Evolutionary conservation across 2,888 invertebrate species (phyloP), one percentile per base, ranked within the genome.

Genomic region (Stegophylla sp.): DNA sequence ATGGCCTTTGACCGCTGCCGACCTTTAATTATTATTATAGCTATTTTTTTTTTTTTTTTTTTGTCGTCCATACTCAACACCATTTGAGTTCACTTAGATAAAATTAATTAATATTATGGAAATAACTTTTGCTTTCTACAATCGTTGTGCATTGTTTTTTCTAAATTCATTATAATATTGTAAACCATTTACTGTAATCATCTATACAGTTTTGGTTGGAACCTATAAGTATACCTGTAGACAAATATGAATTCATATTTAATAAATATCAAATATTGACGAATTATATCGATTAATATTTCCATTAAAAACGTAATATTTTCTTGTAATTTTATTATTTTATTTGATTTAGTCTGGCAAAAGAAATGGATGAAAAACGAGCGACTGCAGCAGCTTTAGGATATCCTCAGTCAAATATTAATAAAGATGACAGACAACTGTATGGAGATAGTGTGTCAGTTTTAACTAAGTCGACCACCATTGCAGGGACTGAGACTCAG

Each of bases 321-420:
- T 34, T 34, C n/a, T n/a, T n/a, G n/a, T n/a, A n/a, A 7, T 34
- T 34, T 34, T 34, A 34, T 34, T 34, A n/a, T 34, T 34, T 34
- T 34, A 34, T 7, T 7, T 34, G 4, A 34, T n/a, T n/a, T 7
- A 77, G 79, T 71, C 41, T 79, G 20, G 79, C 79, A 7, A 79
- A 79, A 63, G 79, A 79, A 59, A 61, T 71, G 69, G 79, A 79
- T 17, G 79, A 79, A 61, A 79, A 79, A 51, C 67, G 79, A 69
- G 67, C 67, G 9, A 56, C 67, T 0, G 56, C 77, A 1, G 56
- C 77, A 10, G 67, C 77, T 17, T 48, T 71, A 3, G 59, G 59
- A 41, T 66, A 56, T 9, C 79, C 67, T 17, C 67, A 77, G 12
- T 20, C 51, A 4, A 63, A 20, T 7, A 23, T 48, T 5, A 69